Evolutionary conservation across 2,888 invertebrate genomes (phyloP), one percentile per base, ranked within the genome.

Genomic region (Anoplius nigerrimus): DNA sequence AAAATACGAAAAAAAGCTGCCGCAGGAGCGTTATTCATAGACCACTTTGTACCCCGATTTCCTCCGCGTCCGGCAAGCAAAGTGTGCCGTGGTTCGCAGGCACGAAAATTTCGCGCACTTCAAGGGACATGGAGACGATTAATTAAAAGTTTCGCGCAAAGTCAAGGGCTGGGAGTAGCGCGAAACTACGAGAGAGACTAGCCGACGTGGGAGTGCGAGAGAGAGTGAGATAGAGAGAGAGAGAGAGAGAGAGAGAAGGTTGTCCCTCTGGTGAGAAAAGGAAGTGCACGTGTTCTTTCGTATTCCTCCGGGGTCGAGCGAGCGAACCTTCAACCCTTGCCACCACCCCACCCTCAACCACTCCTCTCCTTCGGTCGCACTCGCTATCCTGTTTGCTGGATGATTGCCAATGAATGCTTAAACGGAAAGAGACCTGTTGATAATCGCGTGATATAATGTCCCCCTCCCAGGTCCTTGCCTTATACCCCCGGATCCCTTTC

Each of bases 321-420:
- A 34, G n/a, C 48, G 18, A 48, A 18, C 48, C 48, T 18, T 48
- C 48, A 4, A 18, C 48, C 48, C 58, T 58, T 46, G 16, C 27
- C 22, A 57, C 24, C 58, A n/a, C 43, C 34, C 58, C 20, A 13
- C 22, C 43, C 46, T 18, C 43, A 20, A 21, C 45, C 42, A 11
- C 20, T 34, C 42, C 34, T 16, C 22, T 22, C 4, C 8, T 54
- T 24, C 24, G 6, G 20, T 24, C 27, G 13, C 42, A 6, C 42
- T 18, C 18, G 48, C 18, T 16, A 16, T 24, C 42, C 42, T 56
- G n/a, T 22, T 43, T 66, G 71, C 74, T 86, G 86, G 84, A 87
- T 83, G 82, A 83, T 84, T 85, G 86, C 86, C 87, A 87, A 85
- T 87, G 85, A 87, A 87, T 87, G 80, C 76, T 80, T 82, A 83